Conservation (phyloP, 2,888 invertebrate genomes). For the Cantharis rustica region DNA sequence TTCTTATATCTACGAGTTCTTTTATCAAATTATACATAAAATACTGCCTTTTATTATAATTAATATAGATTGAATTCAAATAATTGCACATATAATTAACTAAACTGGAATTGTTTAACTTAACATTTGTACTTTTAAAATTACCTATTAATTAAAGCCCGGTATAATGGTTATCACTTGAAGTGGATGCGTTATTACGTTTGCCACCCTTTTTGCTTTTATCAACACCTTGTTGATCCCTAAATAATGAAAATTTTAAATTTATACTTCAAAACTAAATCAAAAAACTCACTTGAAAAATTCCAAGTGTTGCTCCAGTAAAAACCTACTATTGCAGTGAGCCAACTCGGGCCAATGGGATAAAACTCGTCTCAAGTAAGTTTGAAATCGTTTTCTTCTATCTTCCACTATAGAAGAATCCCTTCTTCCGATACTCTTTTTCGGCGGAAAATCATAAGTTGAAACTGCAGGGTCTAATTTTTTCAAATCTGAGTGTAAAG, state of each 20-base stretch:
- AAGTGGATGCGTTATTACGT: conserved; percentile 37
- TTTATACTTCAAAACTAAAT: conserved; percentile 1
- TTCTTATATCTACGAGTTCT: background rate
- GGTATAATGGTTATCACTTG: conserved; percentile 50
- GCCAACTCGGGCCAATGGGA: conserved; percentile 80
- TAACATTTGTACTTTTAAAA: background rate
- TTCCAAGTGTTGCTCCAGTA: conserved; percentile 79
- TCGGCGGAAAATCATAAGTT: conserved; percentile 90
- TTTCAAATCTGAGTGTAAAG: conserved; percentile 81
- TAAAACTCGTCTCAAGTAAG: conserved; percentile 83
- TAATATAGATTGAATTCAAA: background rate
- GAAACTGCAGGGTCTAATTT: conserved; percentile 80
- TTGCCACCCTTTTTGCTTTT: conserved; percentile 40
- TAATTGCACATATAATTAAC: background rate
- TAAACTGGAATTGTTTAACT: background rate
- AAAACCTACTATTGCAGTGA: conserved; percentile 74
- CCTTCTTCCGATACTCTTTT: conserved; percentile 93
- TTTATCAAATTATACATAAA: background rate
- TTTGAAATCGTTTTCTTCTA: conserved; percentile 81
- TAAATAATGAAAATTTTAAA: conserved; percentile 34
- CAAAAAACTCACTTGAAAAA: conserved; percentile 76
- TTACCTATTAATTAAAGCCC: conserved; percentile 47
- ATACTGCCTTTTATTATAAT: background rate
- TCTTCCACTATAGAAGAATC: conserved; percentile 86
- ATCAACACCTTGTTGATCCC: conserved; percentile 50